Evolutionary conservation across 2,888 invertebrate genomes (phyloP).

Genomic region (Melangyna quadrimaculata): DNA sequence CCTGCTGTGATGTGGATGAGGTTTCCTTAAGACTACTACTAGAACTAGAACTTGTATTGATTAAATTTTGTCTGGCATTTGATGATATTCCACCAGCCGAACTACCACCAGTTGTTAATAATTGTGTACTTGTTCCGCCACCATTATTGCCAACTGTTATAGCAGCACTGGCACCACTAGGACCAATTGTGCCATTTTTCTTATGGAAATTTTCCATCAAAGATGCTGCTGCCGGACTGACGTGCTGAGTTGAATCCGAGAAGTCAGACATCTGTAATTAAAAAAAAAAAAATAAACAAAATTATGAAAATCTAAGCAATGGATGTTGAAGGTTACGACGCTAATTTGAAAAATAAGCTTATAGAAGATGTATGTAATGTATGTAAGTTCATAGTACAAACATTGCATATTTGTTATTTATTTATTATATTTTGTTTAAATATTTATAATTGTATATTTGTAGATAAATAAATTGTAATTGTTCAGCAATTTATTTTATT

Average conservation of each 20-base stretch:
- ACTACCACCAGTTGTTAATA: slow-evolving; percentile 34
- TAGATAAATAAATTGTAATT: neutral
- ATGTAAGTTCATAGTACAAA: neutral
- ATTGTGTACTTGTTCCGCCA: slow-evolving; percentile 40
- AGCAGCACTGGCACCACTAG: slow-evolving; percentile 65
- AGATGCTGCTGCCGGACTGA: slow-evolving; percentile 84
- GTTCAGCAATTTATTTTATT: neutral
- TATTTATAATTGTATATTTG: neutral
- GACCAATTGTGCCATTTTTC: slow-evolving; percentile 82
- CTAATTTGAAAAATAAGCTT: neutral
- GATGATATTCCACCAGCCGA: slow-evolving; percentile 74
- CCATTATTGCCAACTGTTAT: slow-evolving; percentile 54
- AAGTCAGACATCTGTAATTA: slow-evolving; percentile 80
- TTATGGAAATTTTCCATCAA: slow-evolving; percentile 89
- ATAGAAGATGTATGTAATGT: neutral
- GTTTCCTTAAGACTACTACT: slow-evolving; percentile 81
- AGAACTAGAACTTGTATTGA: slow-evolving; percentile 79
- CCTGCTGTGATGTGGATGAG: slow-evolving; percentile 81
- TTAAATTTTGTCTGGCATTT: slow-evolving; percentile 78
- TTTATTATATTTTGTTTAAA: neutral
- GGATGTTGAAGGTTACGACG: neutral
- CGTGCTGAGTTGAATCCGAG: slow-evolving; percentile 80
- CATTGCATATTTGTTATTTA: neutral
- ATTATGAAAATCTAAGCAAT: neutral
- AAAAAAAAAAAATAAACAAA: slow-evolving; percentile 2